phyloP scores from a whole-genome alignment of 2,113 vertebrate genomes.

The Sula dactylatra region DNA sequence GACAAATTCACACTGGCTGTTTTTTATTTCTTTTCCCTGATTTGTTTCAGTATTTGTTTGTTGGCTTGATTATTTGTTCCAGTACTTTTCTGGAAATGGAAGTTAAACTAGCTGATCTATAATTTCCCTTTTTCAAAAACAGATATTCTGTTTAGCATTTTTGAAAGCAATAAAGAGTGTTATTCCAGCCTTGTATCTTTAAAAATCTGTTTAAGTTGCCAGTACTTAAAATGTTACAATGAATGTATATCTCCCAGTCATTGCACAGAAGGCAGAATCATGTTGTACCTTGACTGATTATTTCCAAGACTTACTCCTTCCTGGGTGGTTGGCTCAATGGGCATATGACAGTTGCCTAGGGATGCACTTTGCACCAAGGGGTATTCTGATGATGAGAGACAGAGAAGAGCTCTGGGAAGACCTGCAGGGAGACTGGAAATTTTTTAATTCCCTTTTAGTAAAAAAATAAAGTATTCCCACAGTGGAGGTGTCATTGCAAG shows the following conservation, averaged over 20 bases:
- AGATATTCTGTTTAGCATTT: neutral
- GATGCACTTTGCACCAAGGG: accelerated
- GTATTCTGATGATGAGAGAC: neutral
- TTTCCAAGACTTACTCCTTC: neutral
- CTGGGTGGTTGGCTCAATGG: neutral
- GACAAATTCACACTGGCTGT: neutral
- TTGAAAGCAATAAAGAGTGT: neutral
- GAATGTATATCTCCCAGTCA: neutral
- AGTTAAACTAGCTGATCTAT: neutral
- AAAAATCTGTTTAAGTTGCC: neutral
- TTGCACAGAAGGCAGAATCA: neutral
- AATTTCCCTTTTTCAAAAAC: neutral
- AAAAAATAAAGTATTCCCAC: neutral
- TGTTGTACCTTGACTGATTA: neutral
- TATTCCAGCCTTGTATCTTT: neutral
- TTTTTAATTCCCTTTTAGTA: neutral
- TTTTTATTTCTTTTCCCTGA: conserved; percentile 2
- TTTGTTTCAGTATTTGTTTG: conserved; percentile 6
- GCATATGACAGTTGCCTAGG: neutral
- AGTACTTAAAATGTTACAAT: neutral
- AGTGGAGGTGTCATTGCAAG: neutral
- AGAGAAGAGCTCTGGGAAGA: neutral
- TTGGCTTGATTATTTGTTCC: neutral
- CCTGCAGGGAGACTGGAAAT: neutral
- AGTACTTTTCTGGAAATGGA: conserved; percentile 11